Percentiles rank a stretch among this genome's conserved stretches.
Conservation (phyloP, 1,140 invertebrate genomes). For the Trichonephila inaurata region DNA sequence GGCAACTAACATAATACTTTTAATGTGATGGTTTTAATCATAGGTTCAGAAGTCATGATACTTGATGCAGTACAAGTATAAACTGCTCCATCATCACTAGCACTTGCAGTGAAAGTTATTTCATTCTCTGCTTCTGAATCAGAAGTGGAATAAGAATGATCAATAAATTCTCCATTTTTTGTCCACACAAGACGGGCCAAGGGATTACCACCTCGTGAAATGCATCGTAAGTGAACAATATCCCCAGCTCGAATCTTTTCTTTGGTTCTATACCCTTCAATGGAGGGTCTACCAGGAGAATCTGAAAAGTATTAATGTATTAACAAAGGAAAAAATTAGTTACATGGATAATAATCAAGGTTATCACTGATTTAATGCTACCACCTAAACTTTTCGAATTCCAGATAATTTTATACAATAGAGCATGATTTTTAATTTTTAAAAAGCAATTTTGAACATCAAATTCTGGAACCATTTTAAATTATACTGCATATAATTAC, state of each 20-base stretch:
- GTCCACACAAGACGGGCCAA: conserved; percentile 96
- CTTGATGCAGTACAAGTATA: conserved; percentile 96
- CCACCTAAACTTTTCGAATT: too few relatives aligned
- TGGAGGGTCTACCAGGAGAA: conserved; percentile 93
- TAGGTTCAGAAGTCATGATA: conserved; percentile 89
- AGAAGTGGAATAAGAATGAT: conserved; percentile 88
- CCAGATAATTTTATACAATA: too few relatives aligned
- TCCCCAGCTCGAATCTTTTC: conserved; percentile 93
- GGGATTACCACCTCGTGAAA: conserved; percentile 97
- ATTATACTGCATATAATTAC: too few relatives aligned
- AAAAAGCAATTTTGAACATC: too few relatives aligned
- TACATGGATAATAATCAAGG: too few relatives aligned
- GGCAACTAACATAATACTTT: conserved; percentile 93
- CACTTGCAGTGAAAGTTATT: conserved; percentile 91
- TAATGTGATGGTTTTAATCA: conserved; percentile 89
- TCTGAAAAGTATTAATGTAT: conserved; percentile 83
- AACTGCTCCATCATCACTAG: conserved; percentile 93
- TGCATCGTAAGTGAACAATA: conserved; percentile 91
- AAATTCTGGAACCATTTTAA: too few relatives aligned
- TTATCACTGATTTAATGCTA: too few relatives aligned
- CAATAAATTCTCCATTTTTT: conserved; percentile 91
- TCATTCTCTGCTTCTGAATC: conserved; percentile 91
- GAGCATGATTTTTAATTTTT: too few relatives aligned
- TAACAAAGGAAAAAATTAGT: neutral
- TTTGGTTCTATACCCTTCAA: conserved; percentile 93